Evolutionary conservation across 2,797 vertebrate species (phyloP).

Genomic region (Lemur catta): DNA sequence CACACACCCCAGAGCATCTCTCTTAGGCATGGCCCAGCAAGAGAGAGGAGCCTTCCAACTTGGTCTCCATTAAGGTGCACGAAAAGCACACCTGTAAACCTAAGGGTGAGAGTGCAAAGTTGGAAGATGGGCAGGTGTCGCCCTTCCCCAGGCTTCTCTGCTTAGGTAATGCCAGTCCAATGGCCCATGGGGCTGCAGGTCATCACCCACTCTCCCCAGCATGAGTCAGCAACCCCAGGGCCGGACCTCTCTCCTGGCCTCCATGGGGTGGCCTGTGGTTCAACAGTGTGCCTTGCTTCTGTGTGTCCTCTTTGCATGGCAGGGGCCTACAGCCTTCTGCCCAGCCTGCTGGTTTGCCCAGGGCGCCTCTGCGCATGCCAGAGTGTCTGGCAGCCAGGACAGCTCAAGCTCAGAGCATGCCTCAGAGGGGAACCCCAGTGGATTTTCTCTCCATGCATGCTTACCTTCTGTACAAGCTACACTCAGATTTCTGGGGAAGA

Average conservation of each 20-base stretch:
- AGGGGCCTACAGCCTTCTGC: rapidly evolving
- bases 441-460: rapidly evolving
- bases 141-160: background rate
- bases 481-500: background rate
- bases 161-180: rapidly evolving
- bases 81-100: background rate
- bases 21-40: background rate
- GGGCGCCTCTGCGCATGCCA: rapidly evolving
- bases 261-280: rapidly evolving
- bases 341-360: rapidly evolving
- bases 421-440: rapidly evolving
- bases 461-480: background rate
- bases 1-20: background rate
- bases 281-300: background rate
- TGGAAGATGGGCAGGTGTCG: background rate
- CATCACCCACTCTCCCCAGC: rapidly evolving
- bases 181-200: too few relatives aligned
- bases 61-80: rapidly evolving
- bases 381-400: background rate
- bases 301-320: rapidly evolving
- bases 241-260: rapidly evolving
- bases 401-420: rapidly evolving
- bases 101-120: rapidly evolving
- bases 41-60: rapidly evolving
- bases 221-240: rapidly evolving